Evolutionary conservation across 2,113 vertebrate species (phyloP).

Genomic region (Cichladusa arquata): DNA sequence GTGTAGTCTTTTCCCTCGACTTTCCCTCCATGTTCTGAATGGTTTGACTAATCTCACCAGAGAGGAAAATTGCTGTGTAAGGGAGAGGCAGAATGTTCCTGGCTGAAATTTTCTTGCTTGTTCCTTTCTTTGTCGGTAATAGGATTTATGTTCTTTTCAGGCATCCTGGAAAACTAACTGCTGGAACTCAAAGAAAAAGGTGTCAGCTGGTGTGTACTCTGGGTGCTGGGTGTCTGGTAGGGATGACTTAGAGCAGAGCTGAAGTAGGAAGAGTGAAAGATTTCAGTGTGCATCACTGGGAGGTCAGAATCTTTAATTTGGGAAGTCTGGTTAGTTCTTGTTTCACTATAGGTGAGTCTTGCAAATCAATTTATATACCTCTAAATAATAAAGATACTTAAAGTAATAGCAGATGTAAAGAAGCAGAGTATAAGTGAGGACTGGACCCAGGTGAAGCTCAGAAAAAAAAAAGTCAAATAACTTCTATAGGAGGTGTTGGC

Average conservation of each 20-base stretch:
- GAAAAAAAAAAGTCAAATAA: not conserved
- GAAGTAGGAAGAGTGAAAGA: not conserved
- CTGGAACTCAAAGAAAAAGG: not conserved
- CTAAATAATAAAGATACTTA: not conserved
- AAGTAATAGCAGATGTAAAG: not conserved
- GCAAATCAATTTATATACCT: not conserved
- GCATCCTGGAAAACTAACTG: not conserved
- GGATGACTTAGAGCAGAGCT: not conserved
- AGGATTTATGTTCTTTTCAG: not conserved
- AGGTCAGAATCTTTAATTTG: not conserved
- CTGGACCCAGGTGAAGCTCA: not conserved
- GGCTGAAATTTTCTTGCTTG: not conserved
- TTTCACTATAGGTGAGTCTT: not conserved
- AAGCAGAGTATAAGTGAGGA: not conserved
- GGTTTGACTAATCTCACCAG: not conserved
- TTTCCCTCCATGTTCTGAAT: not conserved
- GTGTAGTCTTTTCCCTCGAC: not conserved
- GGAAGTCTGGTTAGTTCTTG: not conserved
- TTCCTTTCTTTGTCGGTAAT: not conserved
- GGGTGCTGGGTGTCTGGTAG: not conserved
- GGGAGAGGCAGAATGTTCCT: not conserved
- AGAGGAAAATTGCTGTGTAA: not conserved
- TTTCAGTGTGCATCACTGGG: not conserved
- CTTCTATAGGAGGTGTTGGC: not conserved
- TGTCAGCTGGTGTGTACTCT: not conserved